Evolutionary conservation across 2,888 invertebrate genomes (phyloP).

Genomic region (Blera fallax): DNA sequence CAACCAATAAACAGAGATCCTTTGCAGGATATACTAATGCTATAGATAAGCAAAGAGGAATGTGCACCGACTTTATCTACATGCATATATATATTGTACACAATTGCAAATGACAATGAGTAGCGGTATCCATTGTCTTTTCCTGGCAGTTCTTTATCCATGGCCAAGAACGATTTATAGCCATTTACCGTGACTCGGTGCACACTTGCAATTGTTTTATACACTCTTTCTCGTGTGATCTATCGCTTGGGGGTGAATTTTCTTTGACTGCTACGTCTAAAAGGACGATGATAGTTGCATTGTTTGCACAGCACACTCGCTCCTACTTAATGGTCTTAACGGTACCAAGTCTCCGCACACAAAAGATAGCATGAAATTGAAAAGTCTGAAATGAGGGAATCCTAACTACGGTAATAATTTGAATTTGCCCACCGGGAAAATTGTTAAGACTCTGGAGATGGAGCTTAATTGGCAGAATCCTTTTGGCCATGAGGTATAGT

Average conservation of each 20-base stretch:
- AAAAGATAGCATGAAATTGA: conserved; percentile 29
- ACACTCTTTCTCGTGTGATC: conserved; percentile 56
- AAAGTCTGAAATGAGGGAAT: conserved; percentile 29
- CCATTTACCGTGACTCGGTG: conserved; percentile 66
- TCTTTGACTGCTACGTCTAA: conserved; percentile 46
- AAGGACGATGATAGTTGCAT: conserved; percentile 21
- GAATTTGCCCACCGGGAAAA: conserved; percentile 17
- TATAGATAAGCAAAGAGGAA: background rate
- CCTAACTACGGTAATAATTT: conserved; percentile 42
- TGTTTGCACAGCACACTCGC: conserved; percentile 10
- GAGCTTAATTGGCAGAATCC: conserved; percentile 40
- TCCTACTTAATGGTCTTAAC: conserved; percentile 1
- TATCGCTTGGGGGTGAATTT: conserved; percentile 47
- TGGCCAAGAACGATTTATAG: conserved; percentile 68
- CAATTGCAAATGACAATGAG: conserved; percentile 66
- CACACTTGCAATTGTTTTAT: conserved; percentile 70
- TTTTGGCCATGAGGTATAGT: conserved; percentile 5
- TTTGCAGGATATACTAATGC: conserved; percentile 22
- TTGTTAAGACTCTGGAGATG: conserved; percentile 16
- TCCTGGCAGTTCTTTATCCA: conserved; percentile 57
- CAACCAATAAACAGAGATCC: conserved; percentile 49
- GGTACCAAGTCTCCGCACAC: background rate
- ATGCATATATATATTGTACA: conserved; percentile 32
- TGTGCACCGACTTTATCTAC: background rate
- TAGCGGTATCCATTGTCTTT: conserved; percentile 64